Conservation (phyloP, 92 coral and sea anemone species). For the Phenganax subtilis region DNA sequence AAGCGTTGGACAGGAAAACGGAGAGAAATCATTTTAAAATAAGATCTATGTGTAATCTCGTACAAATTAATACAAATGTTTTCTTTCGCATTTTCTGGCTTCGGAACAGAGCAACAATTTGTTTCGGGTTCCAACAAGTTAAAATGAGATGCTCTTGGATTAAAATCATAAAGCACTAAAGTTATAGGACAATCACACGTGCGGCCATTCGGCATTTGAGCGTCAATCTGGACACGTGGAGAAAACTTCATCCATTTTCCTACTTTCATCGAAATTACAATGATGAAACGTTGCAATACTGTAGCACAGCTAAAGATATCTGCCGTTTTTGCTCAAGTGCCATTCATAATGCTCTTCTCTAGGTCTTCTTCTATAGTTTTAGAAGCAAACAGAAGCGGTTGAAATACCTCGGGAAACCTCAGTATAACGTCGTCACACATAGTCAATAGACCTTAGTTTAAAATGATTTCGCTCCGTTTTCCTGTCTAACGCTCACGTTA, state of each 20-base stretch:
- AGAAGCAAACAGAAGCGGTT: background rate
- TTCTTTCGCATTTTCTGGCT: slow-evolving; percentile 38
- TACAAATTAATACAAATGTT: slow-evolving; percentile 24
- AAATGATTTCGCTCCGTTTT: background rate
- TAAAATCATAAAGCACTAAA: slow-evolving; percentile 15
- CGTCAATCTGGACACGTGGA: slow-evolving; percentile 23
- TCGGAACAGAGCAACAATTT: slow-evolving; percentile 46
- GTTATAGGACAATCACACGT: slow-evolving; percentile 55
- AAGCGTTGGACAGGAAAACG: background rate
- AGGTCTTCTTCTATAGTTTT: slow-evolving; percentile 53
- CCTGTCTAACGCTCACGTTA: background rate
- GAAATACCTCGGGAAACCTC: background rate
- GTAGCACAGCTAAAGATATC: slow-evolving; percentile 64
- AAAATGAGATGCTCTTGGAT: slow-evolving; percentile 42
- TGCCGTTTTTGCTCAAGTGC: slow-evolving; percentile 46
- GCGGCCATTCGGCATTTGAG: slow-evolving; percentile 19
- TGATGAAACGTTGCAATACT: slow-evolving; percentile 47
- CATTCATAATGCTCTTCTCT: background rate
- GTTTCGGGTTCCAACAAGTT: slow-evolving; percentile 42
- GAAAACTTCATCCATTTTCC: slow-evolving; percentile 49
- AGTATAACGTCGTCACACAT: background rate
- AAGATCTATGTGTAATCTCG: background rate
- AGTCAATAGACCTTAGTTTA: background rate
- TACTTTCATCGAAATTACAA: slow-evolving; percentile 35
- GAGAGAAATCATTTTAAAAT: background rate